phyloP scores from a whole-genome alignment of 2,113 vertebrate species.

The Rousettus leschenaultii region DNA sequence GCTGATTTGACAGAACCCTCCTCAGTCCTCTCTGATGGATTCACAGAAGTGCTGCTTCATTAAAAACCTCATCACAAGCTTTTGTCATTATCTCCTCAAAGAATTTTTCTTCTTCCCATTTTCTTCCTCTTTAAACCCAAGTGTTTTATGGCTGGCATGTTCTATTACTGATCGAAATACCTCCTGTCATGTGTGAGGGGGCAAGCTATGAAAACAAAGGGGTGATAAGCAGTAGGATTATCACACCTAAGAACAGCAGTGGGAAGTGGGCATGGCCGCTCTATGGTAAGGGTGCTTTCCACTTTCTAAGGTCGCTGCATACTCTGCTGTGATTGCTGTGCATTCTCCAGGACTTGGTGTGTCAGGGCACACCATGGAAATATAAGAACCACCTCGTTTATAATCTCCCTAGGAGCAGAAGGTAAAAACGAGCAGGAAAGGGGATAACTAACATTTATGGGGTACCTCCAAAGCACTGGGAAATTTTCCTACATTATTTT shows the following conservation, averaged over 20 bases:
- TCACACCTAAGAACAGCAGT: neutral
- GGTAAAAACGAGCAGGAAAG: too few relatives aligned
- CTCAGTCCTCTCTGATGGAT: neutral
- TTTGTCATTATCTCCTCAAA: neutral
- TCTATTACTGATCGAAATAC: neutral
- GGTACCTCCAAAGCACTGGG: neutral
- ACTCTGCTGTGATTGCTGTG: neutral
- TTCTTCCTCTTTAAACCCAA: neutral
- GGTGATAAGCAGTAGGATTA: neutral
- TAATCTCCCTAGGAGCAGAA: neutral
- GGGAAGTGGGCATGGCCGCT: rapidly evolving
- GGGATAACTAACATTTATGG: neutral
- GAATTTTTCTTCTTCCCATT: neutral
- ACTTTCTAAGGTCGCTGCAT: neutral
- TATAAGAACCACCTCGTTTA: neutral
- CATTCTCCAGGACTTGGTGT: neutral
- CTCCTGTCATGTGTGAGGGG: rapidly evolving
- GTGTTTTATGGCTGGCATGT: neutral
- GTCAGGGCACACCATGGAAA: neutral
- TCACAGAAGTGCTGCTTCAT: neutral
- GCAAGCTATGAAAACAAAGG: neutral
- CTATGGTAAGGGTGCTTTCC: rapidly evolving
- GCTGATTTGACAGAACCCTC: neutral
- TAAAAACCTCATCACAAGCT: neutral
- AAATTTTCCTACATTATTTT: neutral